Conservation (phyloP, 2,888 invertebrate species). For the Apamea epomidion region DNA sequence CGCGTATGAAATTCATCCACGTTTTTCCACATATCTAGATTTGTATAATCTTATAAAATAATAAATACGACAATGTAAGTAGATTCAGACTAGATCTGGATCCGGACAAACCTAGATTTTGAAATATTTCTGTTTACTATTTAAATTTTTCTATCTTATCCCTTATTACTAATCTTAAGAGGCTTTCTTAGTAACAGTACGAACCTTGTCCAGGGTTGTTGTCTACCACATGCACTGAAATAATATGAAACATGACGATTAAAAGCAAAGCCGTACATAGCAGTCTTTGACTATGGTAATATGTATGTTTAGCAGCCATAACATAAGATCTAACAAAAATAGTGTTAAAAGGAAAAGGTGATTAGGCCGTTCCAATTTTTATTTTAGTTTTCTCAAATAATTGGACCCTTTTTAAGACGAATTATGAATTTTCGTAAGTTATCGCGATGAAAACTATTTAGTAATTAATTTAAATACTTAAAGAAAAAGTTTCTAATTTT, state of each 20-base stretch:
- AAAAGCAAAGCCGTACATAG: constrained; percentile 34
- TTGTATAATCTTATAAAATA: background rate
- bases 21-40: background rate
- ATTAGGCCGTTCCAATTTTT: background rate
- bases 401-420: background rate
- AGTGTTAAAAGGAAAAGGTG: background rate
- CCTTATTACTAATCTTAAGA: background rate
- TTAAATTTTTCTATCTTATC: background rate
- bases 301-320: background rate
- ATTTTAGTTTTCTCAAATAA: background rate
- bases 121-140: background rate
- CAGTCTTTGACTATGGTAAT: constrained; percentile 22
- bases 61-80: background rate
- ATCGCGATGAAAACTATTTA: background rate
- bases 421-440: background rate
- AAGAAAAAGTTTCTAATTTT: background rate
- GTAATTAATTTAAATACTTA: background rate
- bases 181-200: constrained; percentile 8
- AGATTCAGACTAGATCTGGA: background rate
- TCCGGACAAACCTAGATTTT: background rate
- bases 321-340: constrained; percentile 25
- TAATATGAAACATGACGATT: constrained; percentile 37
- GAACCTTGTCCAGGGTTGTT: constrained; percentile 30
- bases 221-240: constrained; percentile 50
- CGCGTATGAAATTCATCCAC: background rate